These are phyloP conservation scores for Scaptomyza polygonia DNA, from an alignment of 2,888 invertebrate genomes.

Conservation along the genomic window DNA sequence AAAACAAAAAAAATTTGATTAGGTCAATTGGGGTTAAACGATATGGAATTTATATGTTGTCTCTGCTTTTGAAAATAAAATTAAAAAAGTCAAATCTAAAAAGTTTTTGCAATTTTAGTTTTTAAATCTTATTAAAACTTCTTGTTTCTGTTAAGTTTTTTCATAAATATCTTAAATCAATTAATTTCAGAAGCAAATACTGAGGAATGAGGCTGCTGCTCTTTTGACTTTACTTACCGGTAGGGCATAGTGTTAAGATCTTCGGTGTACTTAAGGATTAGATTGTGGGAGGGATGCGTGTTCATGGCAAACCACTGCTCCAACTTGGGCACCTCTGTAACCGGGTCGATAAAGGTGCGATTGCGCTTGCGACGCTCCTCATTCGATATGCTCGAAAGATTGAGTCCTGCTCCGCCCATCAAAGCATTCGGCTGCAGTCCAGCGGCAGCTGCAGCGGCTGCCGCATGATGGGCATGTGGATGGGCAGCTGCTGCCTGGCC, in stretches of 20 bases:
- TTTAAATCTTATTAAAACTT: too few relatives aligned
- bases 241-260: conserved; percentile 98
- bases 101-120: too few relatives aligned
- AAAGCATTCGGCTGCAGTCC: conserved; percentile 76
- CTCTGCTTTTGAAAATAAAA: too few relatives aligned
- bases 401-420: conserved; percentile 86
- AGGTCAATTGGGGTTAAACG: background rate
- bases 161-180: too few relatives aligned
- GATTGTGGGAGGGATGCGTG: conserved; percentile 98
- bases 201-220: background rate
- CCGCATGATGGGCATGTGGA: conserved; percentile 82
- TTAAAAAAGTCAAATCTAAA: too few relatives aligned
- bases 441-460: conserved; percentile 85
- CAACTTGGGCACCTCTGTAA: conserved; percentile 97
- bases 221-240: conserved; percentile 82
- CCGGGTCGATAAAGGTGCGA: conserved; percentile 99
- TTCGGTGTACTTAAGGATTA: conserved; percentile 98
- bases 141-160: too few relatives aligned
- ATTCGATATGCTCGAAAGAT: conserved; percentile 88
- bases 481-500: conserved; percentile 84
- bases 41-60: too few relatives aligned
- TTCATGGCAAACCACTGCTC: conserved; percentile 99
- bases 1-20: conserved; percentile 14
- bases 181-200: background rate
- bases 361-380: conserved; percentile 97